Conservation (phyloP, 2,113 vertebrate genomes). For the Gobiocypris rarus region DNA sequence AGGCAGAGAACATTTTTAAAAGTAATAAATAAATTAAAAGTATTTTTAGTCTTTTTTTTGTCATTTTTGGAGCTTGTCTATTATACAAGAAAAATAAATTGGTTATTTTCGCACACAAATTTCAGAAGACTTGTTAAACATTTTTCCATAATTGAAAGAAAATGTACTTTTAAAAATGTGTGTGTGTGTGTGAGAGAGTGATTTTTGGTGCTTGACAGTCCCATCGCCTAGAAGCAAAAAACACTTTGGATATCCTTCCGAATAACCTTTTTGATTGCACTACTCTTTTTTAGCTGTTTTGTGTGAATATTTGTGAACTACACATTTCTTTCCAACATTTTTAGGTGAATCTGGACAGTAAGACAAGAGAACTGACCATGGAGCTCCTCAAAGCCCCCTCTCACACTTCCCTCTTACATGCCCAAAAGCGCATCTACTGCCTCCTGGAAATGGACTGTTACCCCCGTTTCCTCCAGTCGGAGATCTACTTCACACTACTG, state of each 20-base stretch:
- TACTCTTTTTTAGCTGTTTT: neutral
- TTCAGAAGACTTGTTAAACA: no score
- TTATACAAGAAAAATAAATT: neutral
- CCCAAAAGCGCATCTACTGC: slow-evolving; percentile 77
- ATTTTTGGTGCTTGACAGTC: neutral
- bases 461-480: slow-evolving; percentile 79
- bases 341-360: slow-evolving; percentile 81
- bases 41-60: no score
- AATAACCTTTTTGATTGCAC: neutral
- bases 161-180: no score
- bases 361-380: slow-evolving; percentile 74
- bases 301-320: neutral
- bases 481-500: slow-evolving; percentile 71
- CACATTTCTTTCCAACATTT: neutral
- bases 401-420: slow-evolving; percentile 67
- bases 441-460: slow-evolving; percentile 79
- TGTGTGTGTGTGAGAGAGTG: no score
- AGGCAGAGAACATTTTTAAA: no score
- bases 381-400: slow-evolving; percentile 76
- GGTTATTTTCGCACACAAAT: no score
- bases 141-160: no score
- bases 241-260: neutral
- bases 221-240: neutral
- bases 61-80: neutral
- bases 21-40: no score